phyloP scores from a whole-genome alignment of 2,797 vertebrate genomes.

The Hafferia zeledoni region DNA sequence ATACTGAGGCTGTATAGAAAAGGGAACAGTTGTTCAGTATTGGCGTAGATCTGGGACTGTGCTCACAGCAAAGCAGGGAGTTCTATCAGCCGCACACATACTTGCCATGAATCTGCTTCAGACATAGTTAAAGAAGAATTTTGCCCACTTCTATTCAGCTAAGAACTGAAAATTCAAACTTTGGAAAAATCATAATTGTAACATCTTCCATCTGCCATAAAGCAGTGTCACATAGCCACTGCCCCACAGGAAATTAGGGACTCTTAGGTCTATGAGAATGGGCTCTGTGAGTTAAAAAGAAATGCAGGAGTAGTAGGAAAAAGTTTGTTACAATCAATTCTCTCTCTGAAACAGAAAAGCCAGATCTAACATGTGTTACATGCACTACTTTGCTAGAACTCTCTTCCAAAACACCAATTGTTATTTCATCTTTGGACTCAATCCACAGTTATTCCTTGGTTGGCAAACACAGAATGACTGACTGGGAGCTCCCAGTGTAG shows the following conservation, averaged over 20 bases:
- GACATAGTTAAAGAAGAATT: background rate
- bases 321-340: background rate
- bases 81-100: background rate
- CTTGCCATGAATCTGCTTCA: background rate
- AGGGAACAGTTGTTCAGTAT: background rate
- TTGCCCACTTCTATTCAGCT: background rate
- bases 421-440: background rate
- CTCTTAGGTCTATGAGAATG: background rate
- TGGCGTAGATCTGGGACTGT: background rate
- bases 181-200: background rate
- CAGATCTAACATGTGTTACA: background rate
- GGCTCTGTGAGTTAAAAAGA: background rate
- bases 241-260: background rate
- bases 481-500: background rate
- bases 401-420: background rate
- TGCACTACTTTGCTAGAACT: background rate
- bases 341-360: background rate
- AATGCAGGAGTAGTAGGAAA: background rate
- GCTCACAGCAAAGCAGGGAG: background rate
- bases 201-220: background rate
- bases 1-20: background rate
- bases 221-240: background rate
- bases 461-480: background rate
- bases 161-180: background rate
- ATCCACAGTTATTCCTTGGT: background rate